Base-by-base conservation (phyloP, 2,113 vertebrate genomes). In the Hemiscyllium ocellatum region DNA sequence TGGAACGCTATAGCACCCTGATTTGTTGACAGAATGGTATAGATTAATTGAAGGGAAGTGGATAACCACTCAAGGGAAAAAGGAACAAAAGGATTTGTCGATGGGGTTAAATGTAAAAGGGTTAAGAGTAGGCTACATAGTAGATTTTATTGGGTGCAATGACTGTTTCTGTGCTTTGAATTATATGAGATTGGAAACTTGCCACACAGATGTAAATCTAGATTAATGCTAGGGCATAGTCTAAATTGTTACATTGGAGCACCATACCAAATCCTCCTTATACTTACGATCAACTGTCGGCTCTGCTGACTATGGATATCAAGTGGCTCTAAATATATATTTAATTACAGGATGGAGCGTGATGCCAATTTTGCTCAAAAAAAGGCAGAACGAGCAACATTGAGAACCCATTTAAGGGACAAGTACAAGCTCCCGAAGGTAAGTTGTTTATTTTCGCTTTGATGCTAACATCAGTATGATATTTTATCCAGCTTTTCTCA, bases 381-480 rank as follows among this genome's bases (percentile, higher is more conserved):
- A 97, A 99, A 99, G 97, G 99, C 99, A 0, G 99, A 99, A 97
- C 97, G 99, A 95, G 99, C 99, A 80, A 99, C 99, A 0, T 97
- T 99, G 95, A 97, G 99, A 96, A 98, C 97, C 96, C 99, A 99
- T 96, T 99, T 99, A 96, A 97, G 99, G 96, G 99, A 99, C 95
- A 99, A 99, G 96, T 99, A 99, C 97, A 97, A 97, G 65, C 97
- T 99, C 87, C 99, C 99, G 96, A 99, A 99, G 99, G 99, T 99
- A 98, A 0, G 42, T 24, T 50, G 15, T 52, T 70, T 33, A n/a
- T 93, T 37, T 93, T 42, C 0, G 3, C 1, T 29, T 19, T 90
- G 87, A 19, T n/a, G 26, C 2, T 56, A 89, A 89, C 19, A 5
- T 47, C 37, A 90, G 10, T 33, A 33, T 19, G 26, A 29, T 90